Percentiles rank a stretch among this genome's conserved stretches.
phyloP scores from a whole-genome alignment of 2,113 vertebrate species.

The Pseudonaja textilis region DNA sequence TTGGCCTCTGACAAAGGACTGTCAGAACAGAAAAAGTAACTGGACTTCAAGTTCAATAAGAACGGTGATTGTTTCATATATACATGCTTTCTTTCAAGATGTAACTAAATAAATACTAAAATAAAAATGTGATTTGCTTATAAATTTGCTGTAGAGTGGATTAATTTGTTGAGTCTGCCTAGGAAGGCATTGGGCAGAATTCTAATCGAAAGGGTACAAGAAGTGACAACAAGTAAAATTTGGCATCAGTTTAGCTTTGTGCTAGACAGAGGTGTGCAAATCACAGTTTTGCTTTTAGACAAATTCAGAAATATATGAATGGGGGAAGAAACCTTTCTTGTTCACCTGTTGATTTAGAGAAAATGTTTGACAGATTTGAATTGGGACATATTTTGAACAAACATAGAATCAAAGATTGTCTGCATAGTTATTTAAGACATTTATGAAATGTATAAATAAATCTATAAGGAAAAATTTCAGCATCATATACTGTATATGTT shows the following conservation, averaged over 20 bases:
- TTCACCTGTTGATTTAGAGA: background rate
- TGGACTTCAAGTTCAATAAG: background rate
- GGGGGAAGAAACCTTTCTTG: background rate
- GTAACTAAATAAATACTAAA: no score
- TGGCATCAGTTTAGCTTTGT: background rate
- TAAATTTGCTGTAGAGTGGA: no score
- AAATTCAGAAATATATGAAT: background rate
- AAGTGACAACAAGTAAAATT: background rate
- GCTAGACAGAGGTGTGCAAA: background rate
- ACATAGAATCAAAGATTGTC: background rate
- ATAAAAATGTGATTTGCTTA: no score
- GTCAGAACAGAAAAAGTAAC: background rate
- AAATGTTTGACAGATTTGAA: background rate
- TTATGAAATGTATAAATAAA: background rate
- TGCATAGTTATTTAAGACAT: background rate
- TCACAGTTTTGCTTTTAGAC: background rate
- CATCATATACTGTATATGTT: background rate
- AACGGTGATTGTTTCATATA: no score
- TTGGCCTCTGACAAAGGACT: background rate
- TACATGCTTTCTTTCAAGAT: no score
- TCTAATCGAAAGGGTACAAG: background rate
- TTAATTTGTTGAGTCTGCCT: no score
- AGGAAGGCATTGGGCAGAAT: no score
- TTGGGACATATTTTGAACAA: background rate
- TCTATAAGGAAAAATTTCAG: background rate